Evolutionary conservation across 2,113 vertebrate genomes (phyloP).

Genomic region (Larimichthys polyactis): DNA sequence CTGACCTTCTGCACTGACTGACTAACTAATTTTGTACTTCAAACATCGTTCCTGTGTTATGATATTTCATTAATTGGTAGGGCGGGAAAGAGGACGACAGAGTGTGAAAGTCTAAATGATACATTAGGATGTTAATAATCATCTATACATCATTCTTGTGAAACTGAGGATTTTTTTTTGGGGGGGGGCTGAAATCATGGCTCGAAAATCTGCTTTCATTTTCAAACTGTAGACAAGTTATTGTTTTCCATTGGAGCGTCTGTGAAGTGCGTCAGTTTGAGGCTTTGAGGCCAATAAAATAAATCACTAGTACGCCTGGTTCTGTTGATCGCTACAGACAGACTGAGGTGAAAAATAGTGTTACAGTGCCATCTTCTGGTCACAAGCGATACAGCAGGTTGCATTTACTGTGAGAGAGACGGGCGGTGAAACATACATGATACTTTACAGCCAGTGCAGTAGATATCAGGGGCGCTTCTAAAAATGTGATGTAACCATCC

Average conservation of each 20-base stretch:
- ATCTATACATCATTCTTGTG: too few relatives aligned
- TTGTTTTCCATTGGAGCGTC: not conserved
- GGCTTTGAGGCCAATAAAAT: not conserved
- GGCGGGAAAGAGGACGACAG: not conserved
- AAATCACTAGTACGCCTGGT: not conserved
- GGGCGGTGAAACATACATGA: not conserved
- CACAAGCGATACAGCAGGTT: not conserved
- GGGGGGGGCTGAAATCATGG: not conserved
- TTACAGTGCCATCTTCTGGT: constrained; percentile 58
- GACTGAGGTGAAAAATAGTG: constrained; percentile 27
- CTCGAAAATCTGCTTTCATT: not conserved
- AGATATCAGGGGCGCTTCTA: not conserved
- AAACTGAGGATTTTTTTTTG: not conserved
- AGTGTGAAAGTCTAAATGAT: not conserved
- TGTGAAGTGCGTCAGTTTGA: not conserved
- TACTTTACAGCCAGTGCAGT: not conserved
- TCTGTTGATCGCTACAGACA: not conserved
- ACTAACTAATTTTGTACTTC: not conserved
- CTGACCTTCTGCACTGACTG: constrained; percentile 20
- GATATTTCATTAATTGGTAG: not conserved
- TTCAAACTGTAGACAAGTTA: not conserved
- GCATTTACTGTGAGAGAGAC: not conserved
- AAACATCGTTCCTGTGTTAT: not conserved
- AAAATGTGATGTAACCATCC: not conserved
- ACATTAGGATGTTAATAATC: not conserved